A percentile compares a stretch with the other conserved stretches of the same genome.
phyloP scores from a whole-genome alignment of 2,797 vertebrate genomes.

The Mormyrus hasselquistii region DNA sequence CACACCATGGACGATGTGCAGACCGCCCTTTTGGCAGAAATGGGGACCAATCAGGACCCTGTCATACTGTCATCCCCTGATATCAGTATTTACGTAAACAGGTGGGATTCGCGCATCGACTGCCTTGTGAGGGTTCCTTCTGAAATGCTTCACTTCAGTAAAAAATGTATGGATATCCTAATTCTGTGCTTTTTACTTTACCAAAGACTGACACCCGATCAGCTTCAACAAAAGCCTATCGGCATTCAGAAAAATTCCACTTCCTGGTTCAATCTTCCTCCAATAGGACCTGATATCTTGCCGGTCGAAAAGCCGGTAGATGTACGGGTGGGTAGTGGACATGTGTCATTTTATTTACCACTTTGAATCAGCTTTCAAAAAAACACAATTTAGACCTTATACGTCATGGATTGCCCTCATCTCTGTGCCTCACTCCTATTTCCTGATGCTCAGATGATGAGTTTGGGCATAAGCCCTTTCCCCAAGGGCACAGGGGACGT shows the following conservation, averaged over 20 bases:
- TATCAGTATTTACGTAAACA: conserved; percentile 79
- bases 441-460: conserved; percentile 74
- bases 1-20: conserved; percentile 70
- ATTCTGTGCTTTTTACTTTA: neutral
- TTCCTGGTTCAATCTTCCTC: conserved; percentile 75
- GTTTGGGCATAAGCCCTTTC: conserved; percentile 79
- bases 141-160: neutral
- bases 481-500: conserved; percentile 57
- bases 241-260: conserved; percentile 53
- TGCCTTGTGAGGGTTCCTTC: neutral
- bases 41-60: conserved; percentile 58
- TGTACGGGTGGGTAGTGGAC: conserved; percentile 62
- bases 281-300: conserved; percentile 51
- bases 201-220: conserved; percentile 51
- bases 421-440: neutral
- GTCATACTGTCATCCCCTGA: conserved; percentile 62
- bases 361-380: neutral
- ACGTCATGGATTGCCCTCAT: neutral
- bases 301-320: conserved; percentile 69
- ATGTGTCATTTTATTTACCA: neutral
- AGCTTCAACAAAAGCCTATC: conserved; percentile 56
- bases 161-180: neutral
- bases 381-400: neutral
- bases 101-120: conserved; percentile 55
- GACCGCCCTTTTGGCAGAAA: conserved; percentile 72